These are phyloP conservation scores for Porites evermanni DNA, from an alignment of 92 coral and sea anemone genomes.

Conservation along the genomic window DNA sequence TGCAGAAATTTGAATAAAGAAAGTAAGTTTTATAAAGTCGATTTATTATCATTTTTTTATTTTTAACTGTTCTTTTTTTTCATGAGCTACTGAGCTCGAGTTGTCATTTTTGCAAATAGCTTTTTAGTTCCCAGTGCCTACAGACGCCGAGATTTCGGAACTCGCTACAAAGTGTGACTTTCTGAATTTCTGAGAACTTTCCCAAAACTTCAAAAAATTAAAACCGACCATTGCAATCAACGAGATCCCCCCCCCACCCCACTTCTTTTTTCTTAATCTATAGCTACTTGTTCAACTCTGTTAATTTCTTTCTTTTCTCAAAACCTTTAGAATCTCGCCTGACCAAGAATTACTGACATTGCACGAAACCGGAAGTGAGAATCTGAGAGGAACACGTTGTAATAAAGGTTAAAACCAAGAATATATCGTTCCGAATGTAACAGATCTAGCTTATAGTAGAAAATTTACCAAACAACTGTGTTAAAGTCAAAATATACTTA, in stretches of 20 bases:
- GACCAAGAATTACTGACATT: too few species aligned
- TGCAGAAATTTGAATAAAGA: too few species aligned
- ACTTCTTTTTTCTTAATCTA: too few species aligned
- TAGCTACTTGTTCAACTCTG: too few species aligned
- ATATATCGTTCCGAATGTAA: neutral
- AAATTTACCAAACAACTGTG: neutral
- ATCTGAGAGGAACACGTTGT: neutral
- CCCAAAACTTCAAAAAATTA: neutral
- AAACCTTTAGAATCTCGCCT: too few species aligned
- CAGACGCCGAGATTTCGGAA: neutral
- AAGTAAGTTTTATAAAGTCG: too few species aligned
- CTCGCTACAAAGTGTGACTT: neutral
- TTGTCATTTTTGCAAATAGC: neutral
- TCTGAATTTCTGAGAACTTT: neutral
- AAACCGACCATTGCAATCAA: too few species aligned
- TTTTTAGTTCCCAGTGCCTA: neutral
- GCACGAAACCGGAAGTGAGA: neutral
- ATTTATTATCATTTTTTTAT: too few species aligned
- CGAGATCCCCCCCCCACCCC: too few species aligned
- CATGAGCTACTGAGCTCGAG: neutral
- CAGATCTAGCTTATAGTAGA: neutral
- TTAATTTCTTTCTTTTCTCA: too few species aligned
- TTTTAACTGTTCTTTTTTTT: too few species aligned
- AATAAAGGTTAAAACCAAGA: neutral
- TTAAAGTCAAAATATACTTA: slow-evolving; percentile 59